Conservation (phyloP, 1,140 invertebrate species). For the Acromyrmex charruanus region DNA sequence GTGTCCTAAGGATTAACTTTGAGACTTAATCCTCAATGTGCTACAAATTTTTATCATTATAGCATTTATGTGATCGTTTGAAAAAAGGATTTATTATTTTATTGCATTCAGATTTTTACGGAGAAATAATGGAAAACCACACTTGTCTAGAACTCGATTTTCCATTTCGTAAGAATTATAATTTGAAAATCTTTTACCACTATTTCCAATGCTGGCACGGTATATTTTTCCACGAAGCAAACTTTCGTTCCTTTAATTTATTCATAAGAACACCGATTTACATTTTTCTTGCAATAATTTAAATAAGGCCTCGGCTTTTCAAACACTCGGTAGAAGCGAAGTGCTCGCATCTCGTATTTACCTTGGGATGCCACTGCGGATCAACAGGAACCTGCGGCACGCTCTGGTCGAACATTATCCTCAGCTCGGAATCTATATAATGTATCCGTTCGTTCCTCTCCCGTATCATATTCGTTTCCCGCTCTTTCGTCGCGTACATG, state of each 20-base stretch:
- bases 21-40: neutral
- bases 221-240: neutral
- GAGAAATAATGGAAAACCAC: neutral
- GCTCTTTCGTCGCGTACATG: conserved; percentile 83
- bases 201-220: neutral
- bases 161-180: neutral
- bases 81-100: conserved; percentile 10
- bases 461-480: conserved; percentile 75
- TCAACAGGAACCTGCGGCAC: conserved; percentile 71
- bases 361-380: conserved; percentile 79
- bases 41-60: neutral
- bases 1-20: neutral
- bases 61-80: neutral
- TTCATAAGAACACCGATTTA: neutral
- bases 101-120: neutral
- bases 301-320: neutral
- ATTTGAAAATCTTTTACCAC: neutral
- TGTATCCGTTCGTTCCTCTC: conserved; percentile 80
- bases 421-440: conserved; percentile 81
- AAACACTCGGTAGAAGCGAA: neutral
- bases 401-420: conserved; percentile 74
- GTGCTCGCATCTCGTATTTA: conserved; percentile 26
- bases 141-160: neutral
- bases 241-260: neutral
- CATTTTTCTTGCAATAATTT: neutral